phyloP scores from a whole-genome alignment of 2,113 vertebrate genomes.

The Oceanites oceanicus region DNA sequence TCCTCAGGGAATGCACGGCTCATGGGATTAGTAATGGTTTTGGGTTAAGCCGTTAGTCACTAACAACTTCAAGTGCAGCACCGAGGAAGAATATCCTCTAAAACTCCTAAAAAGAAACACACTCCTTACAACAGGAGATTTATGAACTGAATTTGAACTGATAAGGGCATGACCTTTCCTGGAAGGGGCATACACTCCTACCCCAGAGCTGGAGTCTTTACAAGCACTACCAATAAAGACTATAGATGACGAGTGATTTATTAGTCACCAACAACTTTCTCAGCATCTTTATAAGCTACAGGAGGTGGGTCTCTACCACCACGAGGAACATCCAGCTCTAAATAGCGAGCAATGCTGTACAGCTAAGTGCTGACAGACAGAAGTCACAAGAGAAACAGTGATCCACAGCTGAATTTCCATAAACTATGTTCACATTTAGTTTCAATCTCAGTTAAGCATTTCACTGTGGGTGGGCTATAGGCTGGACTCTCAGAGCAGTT shows the following conservation, averaged over 20 bases:
- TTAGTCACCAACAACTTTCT: conserved; percentile 30
- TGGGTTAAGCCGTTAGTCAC: neutral
- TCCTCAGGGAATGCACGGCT: neutral
- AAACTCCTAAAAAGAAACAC: neutral
- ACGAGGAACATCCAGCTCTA: neutral
- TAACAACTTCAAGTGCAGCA: neutral
- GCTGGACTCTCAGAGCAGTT: neutral
- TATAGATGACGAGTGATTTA: conserved; percentile 37
- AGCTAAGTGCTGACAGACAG: conserved; percentile 48
- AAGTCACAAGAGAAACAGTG: neutral
- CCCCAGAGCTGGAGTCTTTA: neutral
- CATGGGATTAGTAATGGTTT: neutral
- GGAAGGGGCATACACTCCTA: neutral
- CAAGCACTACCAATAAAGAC: neutral
- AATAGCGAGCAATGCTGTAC: neutral
- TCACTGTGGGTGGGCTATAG: conserved; percentile 54
- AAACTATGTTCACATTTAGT: neutral
- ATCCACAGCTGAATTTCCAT: conserved; percentile 48
- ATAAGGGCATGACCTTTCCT: conserved; percentile 25
- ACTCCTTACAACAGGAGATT: neutral
- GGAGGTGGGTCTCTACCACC: conserved; percentile 10
- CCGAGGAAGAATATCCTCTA: neutral
- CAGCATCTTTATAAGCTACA: conserved; percentile 16
- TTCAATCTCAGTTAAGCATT: neutral
- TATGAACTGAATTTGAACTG: conserved; percentile 44